These are phyloP conservation scores for Urocyon cinereoargenteus DNA, from an alignment of 2,797 vertebrate species.

Conservation along the genomic window DNA sequence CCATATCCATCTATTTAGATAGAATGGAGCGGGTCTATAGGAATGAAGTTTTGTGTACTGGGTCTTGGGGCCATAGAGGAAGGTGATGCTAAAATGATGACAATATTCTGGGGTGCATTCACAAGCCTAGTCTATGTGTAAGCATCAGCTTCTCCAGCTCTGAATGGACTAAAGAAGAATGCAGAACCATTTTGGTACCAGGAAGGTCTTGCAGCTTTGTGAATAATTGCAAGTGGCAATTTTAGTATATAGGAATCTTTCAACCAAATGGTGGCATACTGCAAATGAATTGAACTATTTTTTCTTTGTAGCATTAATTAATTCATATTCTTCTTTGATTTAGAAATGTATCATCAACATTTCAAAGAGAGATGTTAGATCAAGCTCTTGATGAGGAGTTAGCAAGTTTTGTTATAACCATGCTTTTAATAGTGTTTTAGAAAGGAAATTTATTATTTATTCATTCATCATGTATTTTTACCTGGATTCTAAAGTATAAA, in stretches of 20 bases:
- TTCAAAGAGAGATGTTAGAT: not conserved
- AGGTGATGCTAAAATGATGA: not conserved
- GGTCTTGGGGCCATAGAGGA: not conserved
- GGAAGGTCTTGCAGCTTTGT: not conserved
- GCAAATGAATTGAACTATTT: not conserved
- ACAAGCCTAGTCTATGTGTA: not conserved
- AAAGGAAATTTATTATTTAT: not conserved
- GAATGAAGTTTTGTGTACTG: not conserved
- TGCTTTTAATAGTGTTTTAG: not conserved
- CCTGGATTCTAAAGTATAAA: not conserved
- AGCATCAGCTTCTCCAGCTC: not conserved
- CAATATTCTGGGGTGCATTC: not conserved
- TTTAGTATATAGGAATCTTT: not conserved
- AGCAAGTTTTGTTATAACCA: not conserved
- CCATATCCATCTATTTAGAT: not conserved
- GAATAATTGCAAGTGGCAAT: not conserved
- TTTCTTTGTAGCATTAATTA: not conserved
- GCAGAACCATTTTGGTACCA: not conserved
- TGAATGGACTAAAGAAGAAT: not conserved
- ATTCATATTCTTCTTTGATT: not conserved
- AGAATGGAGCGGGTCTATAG: not conserved
- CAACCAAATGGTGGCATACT: not conserved
- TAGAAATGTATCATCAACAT: not conserved
- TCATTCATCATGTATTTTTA: not conserved
- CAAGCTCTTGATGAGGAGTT: constrained; percentile 21